Conservation (phyloP, 2,113 vertebrate genomes). For the Puma concolor region DNA sequence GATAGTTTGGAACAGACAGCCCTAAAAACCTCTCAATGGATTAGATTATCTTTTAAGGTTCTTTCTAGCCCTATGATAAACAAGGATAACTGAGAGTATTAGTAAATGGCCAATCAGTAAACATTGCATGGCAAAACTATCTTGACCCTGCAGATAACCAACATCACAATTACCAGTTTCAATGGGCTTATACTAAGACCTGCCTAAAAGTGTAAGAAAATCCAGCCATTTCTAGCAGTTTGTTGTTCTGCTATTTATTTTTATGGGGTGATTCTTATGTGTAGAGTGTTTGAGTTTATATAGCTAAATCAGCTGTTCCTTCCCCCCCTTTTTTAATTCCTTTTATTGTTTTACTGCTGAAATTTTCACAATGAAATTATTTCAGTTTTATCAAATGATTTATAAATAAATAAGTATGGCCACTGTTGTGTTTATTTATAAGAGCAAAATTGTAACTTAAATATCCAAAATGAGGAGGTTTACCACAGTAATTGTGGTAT, state of each 20-base stretch:
- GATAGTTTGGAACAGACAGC: slow-evolving; percentile 50
- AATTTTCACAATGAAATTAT: neutral
- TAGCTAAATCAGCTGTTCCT: neutral
- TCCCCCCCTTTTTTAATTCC: neutral
- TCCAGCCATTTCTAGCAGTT: neutral
- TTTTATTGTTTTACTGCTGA: slow-evolving; percentile 12
- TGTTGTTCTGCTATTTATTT: neutral
- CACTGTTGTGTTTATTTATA: neutral
- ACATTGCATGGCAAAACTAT: neutral
- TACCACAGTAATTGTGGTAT: neutral
- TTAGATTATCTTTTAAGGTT: slow-evolving; percentile 71
- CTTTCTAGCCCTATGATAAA: slow-evolving; percentile 62
- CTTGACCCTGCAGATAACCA: neutral
- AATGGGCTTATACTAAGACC: neutral
- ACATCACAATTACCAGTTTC: neutral
- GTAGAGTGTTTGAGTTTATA: neutral
- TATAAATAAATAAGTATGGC: neutral
- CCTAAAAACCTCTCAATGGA: slow-evolving; percentile 67
- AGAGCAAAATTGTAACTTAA: neutral
- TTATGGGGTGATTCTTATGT: neutral
- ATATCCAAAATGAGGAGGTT: neutral
- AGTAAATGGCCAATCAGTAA: slow-evolving; percentile 60
- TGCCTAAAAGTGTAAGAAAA: neutral
- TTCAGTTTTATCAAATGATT: slow-evolving; percentile 20
- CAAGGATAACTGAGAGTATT: slow-evolving; percentile 54